These are phyloP conservation scores for Ibidorhyncha struthersii DNA, from an alignment of 2,113 vertebrate genomes.

Conservation along the genomic window DNA sequence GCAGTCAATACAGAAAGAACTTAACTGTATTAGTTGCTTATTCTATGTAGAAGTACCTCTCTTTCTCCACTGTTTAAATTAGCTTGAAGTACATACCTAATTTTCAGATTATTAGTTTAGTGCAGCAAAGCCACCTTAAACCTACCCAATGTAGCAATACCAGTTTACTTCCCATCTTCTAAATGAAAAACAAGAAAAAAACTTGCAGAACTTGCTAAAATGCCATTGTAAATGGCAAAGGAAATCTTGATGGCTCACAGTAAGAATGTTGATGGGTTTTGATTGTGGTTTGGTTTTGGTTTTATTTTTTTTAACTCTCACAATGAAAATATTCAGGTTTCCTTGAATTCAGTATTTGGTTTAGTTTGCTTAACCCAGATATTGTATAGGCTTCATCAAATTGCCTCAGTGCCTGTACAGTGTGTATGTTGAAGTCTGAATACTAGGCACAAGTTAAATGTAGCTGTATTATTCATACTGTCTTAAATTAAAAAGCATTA, in stretches of 20 bases:
- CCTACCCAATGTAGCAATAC: background rate
- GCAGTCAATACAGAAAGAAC: background rate
- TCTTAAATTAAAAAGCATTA: constrained; percentile 46
- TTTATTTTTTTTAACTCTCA: background rate
- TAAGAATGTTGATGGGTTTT: background rate
- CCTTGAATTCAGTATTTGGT: background rate
- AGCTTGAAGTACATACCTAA: background rate
- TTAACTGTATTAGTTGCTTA: background rate
- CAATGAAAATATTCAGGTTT: background rate
- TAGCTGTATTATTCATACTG: background rate
- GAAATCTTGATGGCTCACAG: background rate
- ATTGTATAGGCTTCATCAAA: background rate
- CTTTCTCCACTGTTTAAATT: background rate
- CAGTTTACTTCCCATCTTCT: background rate
- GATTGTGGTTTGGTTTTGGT: background rate
- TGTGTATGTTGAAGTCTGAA: background rate
- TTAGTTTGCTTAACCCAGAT: background rate
- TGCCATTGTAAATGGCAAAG: background rate
- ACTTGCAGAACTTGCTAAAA: background rate
- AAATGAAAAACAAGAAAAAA: background rate
- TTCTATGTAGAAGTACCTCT: background rate
- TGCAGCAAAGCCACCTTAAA: background rate
- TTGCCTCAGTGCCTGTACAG: background rate
- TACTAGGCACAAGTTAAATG: background rate
- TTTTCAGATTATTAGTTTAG: background rate